Percentiles rank a stretch among this genome's conserved stretches.
phyloP scores from a whole-genome alignment of 2,888 invertebrate species.

The Polydrusus cervinus region DNA sequence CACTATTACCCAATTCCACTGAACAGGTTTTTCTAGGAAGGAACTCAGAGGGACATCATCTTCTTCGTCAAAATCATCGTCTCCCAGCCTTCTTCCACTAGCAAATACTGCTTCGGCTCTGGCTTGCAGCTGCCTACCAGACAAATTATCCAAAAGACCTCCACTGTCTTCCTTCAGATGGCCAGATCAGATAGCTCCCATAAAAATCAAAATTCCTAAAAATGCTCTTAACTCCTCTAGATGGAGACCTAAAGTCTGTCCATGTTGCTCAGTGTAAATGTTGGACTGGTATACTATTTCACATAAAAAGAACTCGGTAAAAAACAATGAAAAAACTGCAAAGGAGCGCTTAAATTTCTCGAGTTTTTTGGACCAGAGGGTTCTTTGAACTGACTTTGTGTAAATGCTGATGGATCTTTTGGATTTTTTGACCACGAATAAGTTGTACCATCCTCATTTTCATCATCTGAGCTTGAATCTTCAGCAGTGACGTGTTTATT shows the following conservation, averaged over 20 bases:
- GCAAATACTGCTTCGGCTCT: too few species aligned
- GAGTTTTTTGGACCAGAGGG: neutral
- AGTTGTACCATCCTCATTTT: neutral
- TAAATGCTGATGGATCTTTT: neutral
- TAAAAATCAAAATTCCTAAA: constrained; percentile 24
- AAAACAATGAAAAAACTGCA: constrained; percentile 1
- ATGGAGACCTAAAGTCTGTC: neutral
- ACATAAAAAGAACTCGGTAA: neutral
- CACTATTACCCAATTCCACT: too few species aligned
- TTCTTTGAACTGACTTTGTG: constrained; percentile 1
- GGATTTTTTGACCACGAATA: neutral
- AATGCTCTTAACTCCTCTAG: constrained; percentile 18
- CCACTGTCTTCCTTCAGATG: too few species aligned
- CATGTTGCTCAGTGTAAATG: constrained; percentile 13
- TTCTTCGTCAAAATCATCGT: too few species aligned
- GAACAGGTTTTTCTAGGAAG: too few species aligned
- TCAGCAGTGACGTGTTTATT: neutral
- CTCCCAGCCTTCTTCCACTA: too few species aligned
- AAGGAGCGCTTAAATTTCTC: neutral
- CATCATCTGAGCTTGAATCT: neutral
- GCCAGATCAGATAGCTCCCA: too few species aligned
- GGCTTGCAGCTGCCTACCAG: too few species aligned
- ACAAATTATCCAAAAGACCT: too few species aligned
- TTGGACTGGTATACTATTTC: constrained; percentile 11
- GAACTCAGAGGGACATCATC: too few species aligned